Evolutionary conservation across 2,888 invertebrate genomes (phyloP).

Genomic region (Microctonus hyperodae): DNA sequence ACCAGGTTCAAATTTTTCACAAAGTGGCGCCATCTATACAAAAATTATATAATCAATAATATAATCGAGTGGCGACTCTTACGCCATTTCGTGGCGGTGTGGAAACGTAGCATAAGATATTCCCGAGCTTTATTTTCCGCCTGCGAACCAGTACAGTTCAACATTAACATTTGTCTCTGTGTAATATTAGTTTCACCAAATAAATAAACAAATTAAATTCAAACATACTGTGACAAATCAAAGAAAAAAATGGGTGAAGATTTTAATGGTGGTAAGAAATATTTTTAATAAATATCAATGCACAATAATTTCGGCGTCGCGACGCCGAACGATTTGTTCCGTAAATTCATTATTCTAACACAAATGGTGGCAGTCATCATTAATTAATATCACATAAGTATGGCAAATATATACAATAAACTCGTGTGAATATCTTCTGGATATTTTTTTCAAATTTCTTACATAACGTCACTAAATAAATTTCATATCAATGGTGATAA

Average conservation of each 20-base stretch:
- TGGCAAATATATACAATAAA: not conserved
- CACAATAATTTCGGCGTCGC: slow-evolving; percentile 40
- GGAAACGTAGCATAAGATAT: not conserved
- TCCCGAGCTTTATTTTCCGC: not conserved
- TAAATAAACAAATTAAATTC: slow-evolving; percentile 1
- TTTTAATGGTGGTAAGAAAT: slow-evolving; percentile 58
- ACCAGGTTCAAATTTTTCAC: no score
- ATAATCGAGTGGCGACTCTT: not conserved
- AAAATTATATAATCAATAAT: not conserved
- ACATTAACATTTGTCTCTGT: not conserved
- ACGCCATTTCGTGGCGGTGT: slow-evolving; percentile 1
- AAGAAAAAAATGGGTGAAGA: slow-evolving; percentile 57
- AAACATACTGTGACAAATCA: not conserved
- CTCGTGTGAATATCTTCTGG: no score
- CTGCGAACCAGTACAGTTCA: not conserved
- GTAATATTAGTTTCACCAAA: not conserved
- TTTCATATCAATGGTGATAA: no score
- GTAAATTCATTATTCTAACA: not conserved
- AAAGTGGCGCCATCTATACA: not conserved
- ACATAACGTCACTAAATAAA: no score
- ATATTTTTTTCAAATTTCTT: no score
- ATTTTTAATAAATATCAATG: not conserved
- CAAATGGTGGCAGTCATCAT: slow-evolving; percentile 20
- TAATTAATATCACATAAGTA: not conserved
- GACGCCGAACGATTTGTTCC: slow-evolving; percentile 33